Conservation (phyloP, 2,113 vertebrate species). For the Oceanites oceanicus region DNA sequence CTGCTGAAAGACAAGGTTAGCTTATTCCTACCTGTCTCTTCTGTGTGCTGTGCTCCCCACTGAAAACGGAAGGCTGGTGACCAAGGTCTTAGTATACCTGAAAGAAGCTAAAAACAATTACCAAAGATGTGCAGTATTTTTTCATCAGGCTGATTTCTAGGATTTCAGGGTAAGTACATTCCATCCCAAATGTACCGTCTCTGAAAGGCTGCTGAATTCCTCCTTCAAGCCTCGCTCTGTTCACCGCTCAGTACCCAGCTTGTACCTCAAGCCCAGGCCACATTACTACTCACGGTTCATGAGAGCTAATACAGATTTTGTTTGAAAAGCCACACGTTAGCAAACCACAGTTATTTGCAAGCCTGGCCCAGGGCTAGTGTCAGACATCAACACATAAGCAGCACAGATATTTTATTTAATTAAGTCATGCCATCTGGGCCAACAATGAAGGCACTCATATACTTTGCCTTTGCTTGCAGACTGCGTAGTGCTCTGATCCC, state of each 20-base stretch:
- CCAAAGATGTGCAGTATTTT: background rate
- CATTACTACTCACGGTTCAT: background rate
- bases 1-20: background rate
- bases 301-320: background rate
- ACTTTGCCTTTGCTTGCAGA: background rate
- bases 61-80: background rate
- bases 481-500: background rate
- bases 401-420: constrained; percentile 66
- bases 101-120: background rate
- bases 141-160: background rate
- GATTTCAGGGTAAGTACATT: background rate
- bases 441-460: constrained; percentile 56
- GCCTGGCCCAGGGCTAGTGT: constrained; percentile 55
- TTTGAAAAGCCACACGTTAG: constrained; percentile 63
- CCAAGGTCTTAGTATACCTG: background rate
- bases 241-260: background rate
- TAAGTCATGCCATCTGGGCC: constrained; percentile 52
- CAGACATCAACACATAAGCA: constrained; percentile 54
- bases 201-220: background rate
- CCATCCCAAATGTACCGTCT: background rate
- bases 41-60: accelerated
- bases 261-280: constrained; percentile 43
- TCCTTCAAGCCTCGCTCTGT: constrained; percentile 12
- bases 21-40: background rate
- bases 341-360: constrained; percentile 67